phyloP scores from a whole-genome alignment of 2,113 vertebrate genomes.

The Platysteira castanea region DNA sequence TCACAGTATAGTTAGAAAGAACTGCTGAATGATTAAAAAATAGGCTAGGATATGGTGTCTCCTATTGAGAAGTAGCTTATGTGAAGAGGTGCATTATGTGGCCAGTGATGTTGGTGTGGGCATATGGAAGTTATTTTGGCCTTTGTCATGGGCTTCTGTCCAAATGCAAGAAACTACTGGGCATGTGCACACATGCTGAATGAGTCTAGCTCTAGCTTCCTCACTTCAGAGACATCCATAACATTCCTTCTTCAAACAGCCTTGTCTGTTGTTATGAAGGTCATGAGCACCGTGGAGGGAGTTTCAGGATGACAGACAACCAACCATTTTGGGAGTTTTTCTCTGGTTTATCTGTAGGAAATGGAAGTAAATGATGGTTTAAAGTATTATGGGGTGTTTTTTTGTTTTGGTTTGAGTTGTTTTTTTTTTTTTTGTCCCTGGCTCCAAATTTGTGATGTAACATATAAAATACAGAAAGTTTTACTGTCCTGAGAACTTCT shows the following conservation, averaged over 20 bases:
- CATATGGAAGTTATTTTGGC: not conserved
- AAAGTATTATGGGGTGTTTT: not conserved
- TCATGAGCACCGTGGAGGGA: not conserved
- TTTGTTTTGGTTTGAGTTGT: not conserved
- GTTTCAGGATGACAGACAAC: not conserved
- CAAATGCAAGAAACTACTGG: not conserved
- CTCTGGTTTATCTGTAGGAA: not conserved
- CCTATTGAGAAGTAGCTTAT: not conserved
- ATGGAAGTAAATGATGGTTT: not conserved
- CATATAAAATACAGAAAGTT: not conserved
- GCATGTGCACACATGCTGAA: not conserved
- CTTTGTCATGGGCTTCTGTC: not conserved
- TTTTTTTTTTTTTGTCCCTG: not conserved
- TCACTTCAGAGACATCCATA: not conserved
- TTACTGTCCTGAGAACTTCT: not conserved
- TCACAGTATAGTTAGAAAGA: not conserved
- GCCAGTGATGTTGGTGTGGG: not conserved
- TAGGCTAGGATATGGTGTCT: not conserved
- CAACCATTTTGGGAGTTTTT: not conserved
- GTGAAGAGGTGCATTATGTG: not conserved
- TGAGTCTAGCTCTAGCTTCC: not conserved
- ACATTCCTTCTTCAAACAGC: not conserved
- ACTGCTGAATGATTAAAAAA: not conserved
- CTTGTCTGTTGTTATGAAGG: not conserved
- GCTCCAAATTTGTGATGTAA: not conserved